A percentile compares a stretch with the other conserved stretches of the same genome.
Evolutionary conservation across 2,888 invertebrate genomes (phyloP).

Genomic region (Philereme vetulata): DNA sequence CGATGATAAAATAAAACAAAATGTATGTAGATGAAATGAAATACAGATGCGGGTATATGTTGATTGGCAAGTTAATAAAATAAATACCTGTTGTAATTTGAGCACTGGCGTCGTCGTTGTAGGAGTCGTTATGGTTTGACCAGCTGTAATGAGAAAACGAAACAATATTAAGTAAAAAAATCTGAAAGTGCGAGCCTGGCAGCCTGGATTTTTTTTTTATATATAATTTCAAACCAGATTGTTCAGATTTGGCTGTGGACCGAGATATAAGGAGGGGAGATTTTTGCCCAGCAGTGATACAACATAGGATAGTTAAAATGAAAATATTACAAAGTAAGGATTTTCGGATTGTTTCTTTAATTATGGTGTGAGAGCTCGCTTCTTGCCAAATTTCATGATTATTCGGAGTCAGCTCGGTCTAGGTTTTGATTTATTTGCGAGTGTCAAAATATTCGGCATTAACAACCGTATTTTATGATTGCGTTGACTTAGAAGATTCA

Average conservation of each 20-base stretch:
- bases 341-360: too few species aligned
- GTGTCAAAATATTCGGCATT: too few species aligned
- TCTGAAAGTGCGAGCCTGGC: too few species aligned
- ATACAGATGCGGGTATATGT: not conserved
- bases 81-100: constrained; percentile 74
- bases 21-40: constrained; percentile 3
- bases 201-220: not conserved
- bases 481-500: too few species aligned
- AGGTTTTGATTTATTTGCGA: too few species aligned
- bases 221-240: not conserved
- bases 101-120: constrained; percentile 68
- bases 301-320: too few species aligned
- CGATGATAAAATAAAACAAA: constrained; percentile 36
- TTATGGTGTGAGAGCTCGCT: too few species aligned
- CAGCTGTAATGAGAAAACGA: constrained; percentile 49
- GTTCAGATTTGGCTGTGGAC: not conserved
- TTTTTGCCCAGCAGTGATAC: too few species aligned
- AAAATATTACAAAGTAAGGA: too few species aligned
- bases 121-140: constrained; percentile 66
- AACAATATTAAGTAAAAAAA: constrained; percentile 10
- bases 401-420: too few species aligned
- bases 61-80: not conserved
- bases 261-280: not conserved
- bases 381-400: too few species aligned
- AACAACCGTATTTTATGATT: too few species aligned